phyloP scores from a whole-genome alignment of 53 echinoderm and acorn worm genomes.

The Antedon mediterranea region DNA sequence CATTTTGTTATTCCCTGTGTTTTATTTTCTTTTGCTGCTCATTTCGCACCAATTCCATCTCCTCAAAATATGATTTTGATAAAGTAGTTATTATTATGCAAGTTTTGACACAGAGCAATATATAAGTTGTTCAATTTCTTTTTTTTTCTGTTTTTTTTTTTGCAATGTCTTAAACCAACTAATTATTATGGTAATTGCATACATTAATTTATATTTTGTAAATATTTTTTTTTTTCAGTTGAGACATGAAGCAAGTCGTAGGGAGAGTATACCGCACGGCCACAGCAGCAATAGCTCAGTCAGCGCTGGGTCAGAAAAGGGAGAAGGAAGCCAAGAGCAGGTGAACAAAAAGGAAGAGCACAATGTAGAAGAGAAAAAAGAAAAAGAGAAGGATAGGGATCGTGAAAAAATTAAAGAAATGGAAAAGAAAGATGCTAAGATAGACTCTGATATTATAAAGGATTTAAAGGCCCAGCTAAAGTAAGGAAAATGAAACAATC shows the following conservation, averaged over 20 bases:
- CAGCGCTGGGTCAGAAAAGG: slow-evolving; percentile 23
- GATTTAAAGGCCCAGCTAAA: slow-evolving; percentile 75
- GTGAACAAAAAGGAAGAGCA: slow-evolving; percentile 38
- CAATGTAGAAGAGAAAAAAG: slow-evolving; percentile 37
- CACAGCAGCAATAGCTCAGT: slow-evolving; percentile 12
- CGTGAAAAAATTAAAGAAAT: slow-evolving; percentile 39
- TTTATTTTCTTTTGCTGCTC: no score
- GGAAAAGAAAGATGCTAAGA: slow-evolving; percentile 36
- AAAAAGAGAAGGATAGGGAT: slow-evolving; percentile 42
- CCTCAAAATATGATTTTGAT: no score
- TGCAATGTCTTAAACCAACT: no score
- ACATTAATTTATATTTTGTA: background rate
- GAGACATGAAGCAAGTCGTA: background rate
- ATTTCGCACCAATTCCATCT: no score
- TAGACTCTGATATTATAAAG: slow-evolving; percentile 71
- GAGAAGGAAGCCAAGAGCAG: slow-evolving; percentile 54
- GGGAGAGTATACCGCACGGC: slow-evolving; percentile 14
- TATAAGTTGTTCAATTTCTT: no score
- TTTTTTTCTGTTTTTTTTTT: no score
- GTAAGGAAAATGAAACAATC: no score
- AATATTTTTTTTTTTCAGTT: background rate
- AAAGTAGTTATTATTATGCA: no score
- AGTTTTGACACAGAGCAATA: no score
- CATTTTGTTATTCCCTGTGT: no score
- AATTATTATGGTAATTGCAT: no score